Conservation (phyloP, 2,797 vertebrate genomes). For the Microcaecilia unicolor region DNA sequence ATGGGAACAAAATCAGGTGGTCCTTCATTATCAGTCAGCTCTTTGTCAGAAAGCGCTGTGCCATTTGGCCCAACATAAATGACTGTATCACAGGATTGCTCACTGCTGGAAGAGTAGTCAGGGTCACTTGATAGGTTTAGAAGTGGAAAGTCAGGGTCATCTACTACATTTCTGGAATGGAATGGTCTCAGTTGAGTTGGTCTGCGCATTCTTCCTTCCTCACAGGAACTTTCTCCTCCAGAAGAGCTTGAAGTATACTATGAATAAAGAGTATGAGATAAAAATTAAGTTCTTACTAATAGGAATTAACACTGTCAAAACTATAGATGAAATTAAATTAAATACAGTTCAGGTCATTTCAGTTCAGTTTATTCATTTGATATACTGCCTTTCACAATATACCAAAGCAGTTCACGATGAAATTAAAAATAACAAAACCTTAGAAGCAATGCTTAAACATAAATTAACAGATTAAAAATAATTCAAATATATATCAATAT, state of each 20-base stretch:
- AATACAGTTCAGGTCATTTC: no score
- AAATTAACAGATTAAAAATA: no score
- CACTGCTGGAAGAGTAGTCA: slow-evolving; percentile 84
- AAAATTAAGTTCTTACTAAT: slow-evolving; percentile 5
- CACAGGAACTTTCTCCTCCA: slow-evolving; percentile 84
- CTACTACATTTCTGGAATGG: slow-evolving; percentile 69
- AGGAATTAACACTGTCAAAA: background rate
- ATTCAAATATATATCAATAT: no score
- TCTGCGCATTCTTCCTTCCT: slow-evolving; percentile 70
- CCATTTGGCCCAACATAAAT: slow-evolving; percentile 86
- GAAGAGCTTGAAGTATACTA: slow-evolving; percentile 89
- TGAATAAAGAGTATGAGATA: slow-evolving; percentile 17
- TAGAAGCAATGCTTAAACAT: no score
- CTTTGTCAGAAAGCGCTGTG: slow-evolving; percentile 66
- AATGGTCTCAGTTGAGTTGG: slow-evolving; percentile 80
- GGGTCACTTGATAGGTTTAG: slow-evolving; percentile 74
- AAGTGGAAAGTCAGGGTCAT: slow-evolving; percentile 69
- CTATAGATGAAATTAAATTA: background rate
- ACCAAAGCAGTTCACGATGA: no score
- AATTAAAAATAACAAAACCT: no score
- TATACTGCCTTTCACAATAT: no score
- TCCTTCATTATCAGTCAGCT: slow-evolving; percentile 75
- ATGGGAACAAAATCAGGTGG: slow-evolving; percentile 89
- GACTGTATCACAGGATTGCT: slow-evolving; percentile 92
- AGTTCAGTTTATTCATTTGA: no score